Evolutionary conservation across 1,140 invertebrate species (phyloP), one percentile per base, ranked within the genome.

Genomic region (Yoshiicerus persimilis): DNA sequence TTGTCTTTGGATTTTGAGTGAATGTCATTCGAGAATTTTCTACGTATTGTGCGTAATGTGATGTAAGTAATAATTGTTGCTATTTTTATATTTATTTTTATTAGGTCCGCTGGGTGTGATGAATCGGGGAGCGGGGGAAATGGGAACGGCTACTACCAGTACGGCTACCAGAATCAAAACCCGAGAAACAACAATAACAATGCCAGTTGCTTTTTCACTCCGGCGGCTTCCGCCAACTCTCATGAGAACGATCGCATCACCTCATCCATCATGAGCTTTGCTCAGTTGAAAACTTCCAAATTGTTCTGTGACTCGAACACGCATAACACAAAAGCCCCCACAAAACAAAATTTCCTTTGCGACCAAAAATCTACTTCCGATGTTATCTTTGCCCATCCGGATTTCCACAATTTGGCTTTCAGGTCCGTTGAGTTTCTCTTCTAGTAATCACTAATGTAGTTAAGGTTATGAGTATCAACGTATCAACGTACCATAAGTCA

Each of bases 261-360:
- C 64, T 93, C 93, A 23, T 94, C 94, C 0, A 92, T 95, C 66
- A 94, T 95, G 93, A 94, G 94, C 91, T 92, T 93, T 16, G 91
- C 91, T 1, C 89, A 91, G 25, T 86, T 92, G 20, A 89, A 89
- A 20, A 91, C 91, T 87, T 91, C 91, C 8, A 88, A 88, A 70
- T 66, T 94, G 89, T 95, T 95, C 91, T 95, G 95, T 90, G 94
- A 95, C 90, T 92, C 93, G 47, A 92, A 93, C 5, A 94, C 93
- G 85, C 95, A 95, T 91, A 94, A 95, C 91, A 91, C 92, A 27
- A 93, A 94, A 85, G 94, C 95, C 1, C 95, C 95, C 0, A 95
- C 95, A n/a, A 95, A 95, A 91, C 95, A 96, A 41, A 96, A 96
- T 92, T 92, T 93, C 23, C 92, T 95, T 20, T 96, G 95, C 91